Evolutionary conservation across 1,140 invertebrate genomes (phyloP).

Genomic region (Brachystomella parvula): DNA sequence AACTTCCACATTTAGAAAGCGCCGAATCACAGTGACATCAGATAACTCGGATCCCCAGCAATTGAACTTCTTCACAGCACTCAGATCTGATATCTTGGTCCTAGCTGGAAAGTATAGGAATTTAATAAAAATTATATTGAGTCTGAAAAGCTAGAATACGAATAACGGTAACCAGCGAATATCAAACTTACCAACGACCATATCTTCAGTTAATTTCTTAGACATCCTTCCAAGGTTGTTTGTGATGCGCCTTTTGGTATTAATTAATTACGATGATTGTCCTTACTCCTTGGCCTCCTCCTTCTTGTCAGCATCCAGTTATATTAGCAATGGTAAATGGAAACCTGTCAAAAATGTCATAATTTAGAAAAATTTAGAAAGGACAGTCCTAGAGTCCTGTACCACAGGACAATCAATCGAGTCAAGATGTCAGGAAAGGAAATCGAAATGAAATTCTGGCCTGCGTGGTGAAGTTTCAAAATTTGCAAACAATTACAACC

Average conservation of each 20-base stretch:
- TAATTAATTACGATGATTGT: neutral
- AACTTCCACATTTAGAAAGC: constrained; percentile 70
- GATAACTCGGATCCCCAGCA: constrained; percentile 78
- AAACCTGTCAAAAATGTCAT: too few relatives aligned
- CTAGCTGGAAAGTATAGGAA: constrained; percentile 47
- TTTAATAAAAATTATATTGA: neutral
- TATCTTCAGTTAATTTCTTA: constrained; percentile 78
- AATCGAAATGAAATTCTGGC: too few relatives aligned
- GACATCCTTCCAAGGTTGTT: too few relatives aligned
- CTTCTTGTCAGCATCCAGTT: too few relatives aligned
- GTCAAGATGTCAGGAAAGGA: too few relatives aligned
- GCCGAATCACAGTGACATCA: constrained; percentile 64
- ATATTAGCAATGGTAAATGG: neutral
- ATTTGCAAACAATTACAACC: too few relatives aligned
- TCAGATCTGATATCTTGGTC: constrained; percentile 74
- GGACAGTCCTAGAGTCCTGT: too few relatives aligned
- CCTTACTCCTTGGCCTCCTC: too few relatives aligned
- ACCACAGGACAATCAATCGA: too few relatives aligned
- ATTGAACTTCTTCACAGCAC: constrained; percentile 74
- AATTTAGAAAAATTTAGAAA: too few relatives aligned
- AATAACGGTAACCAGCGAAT: neutral
- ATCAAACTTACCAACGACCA: constrained; percentile 55
- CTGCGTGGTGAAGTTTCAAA: too few relatives aligned
- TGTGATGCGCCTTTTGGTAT: neutral
- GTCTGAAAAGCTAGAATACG: neutral